These are phyloP conservation scores for Apamea monoglypha DNA, from an alignment of 2,888 invertebrate species.

Conservation along the genomic window DNA sequence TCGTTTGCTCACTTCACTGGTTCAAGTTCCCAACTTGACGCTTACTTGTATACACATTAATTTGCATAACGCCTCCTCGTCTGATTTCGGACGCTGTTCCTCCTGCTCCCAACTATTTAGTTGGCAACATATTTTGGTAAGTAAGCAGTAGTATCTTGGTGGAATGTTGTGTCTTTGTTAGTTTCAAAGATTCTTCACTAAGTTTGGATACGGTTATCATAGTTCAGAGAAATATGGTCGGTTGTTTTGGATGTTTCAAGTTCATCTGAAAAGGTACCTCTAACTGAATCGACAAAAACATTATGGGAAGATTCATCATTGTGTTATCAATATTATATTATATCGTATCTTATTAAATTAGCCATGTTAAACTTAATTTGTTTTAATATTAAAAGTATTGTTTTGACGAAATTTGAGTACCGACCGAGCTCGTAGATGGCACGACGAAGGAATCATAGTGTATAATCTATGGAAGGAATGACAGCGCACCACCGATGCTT, in stretches of 20 bases:
- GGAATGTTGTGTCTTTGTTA: constrained; percentile 44
- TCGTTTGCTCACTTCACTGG: constrained; percentile 54
- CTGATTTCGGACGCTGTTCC: constrained; percentile 61
- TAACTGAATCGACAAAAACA: not conserved
- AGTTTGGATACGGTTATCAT: constrained; percentile 29
- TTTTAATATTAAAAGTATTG: no score
- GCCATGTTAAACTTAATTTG: no score
- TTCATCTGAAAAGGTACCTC: not conserved
- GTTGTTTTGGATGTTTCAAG: not conserved
- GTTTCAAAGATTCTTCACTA: constrained; percentile 42
- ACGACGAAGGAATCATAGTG: no score
- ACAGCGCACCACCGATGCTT: no score
- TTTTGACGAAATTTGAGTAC: no score
- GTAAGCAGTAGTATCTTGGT: constrained; percentile 16
- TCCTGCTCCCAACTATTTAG: constrained; percentile 52
- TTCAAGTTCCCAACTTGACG: constrained; percentile 57
- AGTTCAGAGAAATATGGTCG: not conserved
- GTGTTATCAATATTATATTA: no score
- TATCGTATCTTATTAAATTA: no score
- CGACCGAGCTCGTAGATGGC: no score
- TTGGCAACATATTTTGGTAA: constrained; percentile 49
- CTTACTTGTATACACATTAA: constrained; percentile 74
- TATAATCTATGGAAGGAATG: no score
- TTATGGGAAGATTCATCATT: not conserved
- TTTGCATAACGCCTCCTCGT: constrained; percentile 78